Base-by-base conservation (phyloP, 2,888 invertebrate species). In the Suillia variegata region DNA sequence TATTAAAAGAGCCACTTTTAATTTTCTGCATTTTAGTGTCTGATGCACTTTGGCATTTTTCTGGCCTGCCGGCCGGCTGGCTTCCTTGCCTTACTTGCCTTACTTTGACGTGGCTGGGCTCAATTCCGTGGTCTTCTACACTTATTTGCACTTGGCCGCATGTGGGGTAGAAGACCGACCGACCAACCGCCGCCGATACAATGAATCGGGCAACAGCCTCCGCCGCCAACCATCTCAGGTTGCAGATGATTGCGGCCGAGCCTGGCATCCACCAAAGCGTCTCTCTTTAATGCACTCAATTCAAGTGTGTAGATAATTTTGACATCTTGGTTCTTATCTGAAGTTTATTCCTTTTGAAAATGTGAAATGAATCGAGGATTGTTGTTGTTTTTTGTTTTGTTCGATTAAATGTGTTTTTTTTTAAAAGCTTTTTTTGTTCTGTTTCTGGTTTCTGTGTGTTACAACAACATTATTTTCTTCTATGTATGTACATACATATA, bases 1-100 rank as follows among this genome's bases (percentile, higher is more conserved):
- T 74, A 73, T 75, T 76, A 74, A 76, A 77, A 77, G n/a, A n/a
- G 77, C 75, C 77, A 72, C 71, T 78, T 78, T 77, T 75, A 73
- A 76, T 77, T 77, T 76, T 75, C 73, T 73, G 73, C 70, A 70
- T 73, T 73, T 75, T 75, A 76, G 66, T 73, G 72, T 62, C 70
- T 71, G 75, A 76, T 78, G 77, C 76, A 77, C 72, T 75, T 75
- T 76, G 78, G 77, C 77, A 78, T 74, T 67, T 66, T n/a, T n/a
- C 64, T n/a, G n/a, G n/a, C n/a, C n/a, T n/a, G n/a, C n/a, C n/a
- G n/a, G n/a, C n/a, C n/a, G n/a, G n/a, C n/a, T n/a, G n/a, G n/a
- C n/a, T n/a, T n/a, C n/a, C n/a, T n/a, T n/a, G n/a, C n/a, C n/a
- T n/a, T n/a, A n/a, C n/a, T n/a, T n/a, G n/a, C n/a, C n/a, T n/a